Evolutionary conservation across 2,113 vertebrate species (phyloP), one percentile per base, ranked within the genome.

Genomic region (Dromas ardeola): DNA sequence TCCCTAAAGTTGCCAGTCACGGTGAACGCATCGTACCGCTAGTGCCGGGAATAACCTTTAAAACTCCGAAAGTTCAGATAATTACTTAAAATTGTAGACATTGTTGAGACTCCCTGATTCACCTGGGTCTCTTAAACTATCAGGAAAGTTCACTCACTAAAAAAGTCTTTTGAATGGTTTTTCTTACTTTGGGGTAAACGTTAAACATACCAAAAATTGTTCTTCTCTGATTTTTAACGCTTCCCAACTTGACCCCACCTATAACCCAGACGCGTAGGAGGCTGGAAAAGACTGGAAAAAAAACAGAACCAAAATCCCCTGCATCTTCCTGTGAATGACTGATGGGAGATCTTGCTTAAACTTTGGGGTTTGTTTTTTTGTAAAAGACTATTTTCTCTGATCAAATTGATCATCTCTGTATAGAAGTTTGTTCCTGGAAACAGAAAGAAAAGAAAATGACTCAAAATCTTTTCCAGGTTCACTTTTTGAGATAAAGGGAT

Each of bases 241-340:
- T 90, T 93, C 91, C 40, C 81, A 79, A 40, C 55, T 84, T 91
- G 87, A 95, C 71, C 66, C 86, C 87, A 91, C 62, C 89, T 93
- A 95, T 63, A 91, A 91, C 29, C 53, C 81, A 94, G 89, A 95
- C 11, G 1, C 3, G 81, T 89, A 95, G 95, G 66, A 97, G 71
- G 78, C 59, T 94, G 74, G 81, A 95, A 94, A 96, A 90, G 42
- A 94, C 53, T 69, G 56, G 49, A 40, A 92, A 94, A 71, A 94
- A 95, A 67, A 23, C 0, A 94, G 66, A 96, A 76, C 36, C 74
- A 47, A 93, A 92, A 92, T 88, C 36, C 38, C 45, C n/a, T 55
- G 25, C 55, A 90, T 86, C 88, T 86, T 81, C 67, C 72, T 43
- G 67, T 71, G 63, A 92, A 63, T 67, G 78, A 81, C 76, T 90